phyloP scores from a whole-genome alignment of 2,797 vertebrate genomes.

The Bradypus variegatus region DNA sequence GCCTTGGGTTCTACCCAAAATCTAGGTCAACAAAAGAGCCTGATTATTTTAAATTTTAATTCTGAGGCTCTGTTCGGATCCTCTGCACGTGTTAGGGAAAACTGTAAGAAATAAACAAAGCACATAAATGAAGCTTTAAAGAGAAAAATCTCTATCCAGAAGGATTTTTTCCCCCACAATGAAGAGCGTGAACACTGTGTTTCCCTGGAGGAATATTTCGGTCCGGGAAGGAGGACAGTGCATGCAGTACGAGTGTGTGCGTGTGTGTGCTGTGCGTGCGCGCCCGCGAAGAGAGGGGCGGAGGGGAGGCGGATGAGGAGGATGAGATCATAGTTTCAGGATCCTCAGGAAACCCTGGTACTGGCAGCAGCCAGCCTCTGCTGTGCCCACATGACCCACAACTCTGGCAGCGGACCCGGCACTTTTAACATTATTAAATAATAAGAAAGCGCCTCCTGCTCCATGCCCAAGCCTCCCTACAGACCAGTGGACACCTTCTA shows the following conservation, averaged over 20 bases:
- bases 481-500: constrained; percentile 61
- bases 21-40: constrained; percentile 53
- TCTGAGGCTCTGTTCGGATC: constrained; percentile 30
- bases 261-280: constrained; percentile 54
- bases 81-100: constrained; percentile 42
- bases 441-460: constrained; percentile 59
- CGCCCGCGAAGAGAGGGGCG: constrained; percentile 64
- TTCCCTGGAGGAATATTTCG: constrained; percentile 55
- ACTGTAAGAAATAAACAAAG: constrained; percentile 68
- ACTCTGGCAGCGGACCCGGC: constrained; percentile 68
- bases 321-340: constrained; percentile 72
- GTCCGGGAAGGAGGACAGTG: constrained; percentile 40
- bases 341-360: constrained; percentile 71
- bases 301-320: constrained; percentile 67
- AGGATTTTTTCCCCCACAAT: constrained; percentile 6
- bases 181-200: constrained; percentile 38
- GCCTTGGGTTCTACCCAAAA: constrained; percentile 41
- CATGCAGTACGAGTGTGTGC: background rate
- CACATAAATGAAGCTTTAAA: constrained; percentile 59
- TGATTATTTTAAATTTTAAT: constrained; percentile 47
- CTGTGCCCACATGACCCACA: constrained; percentile 70
- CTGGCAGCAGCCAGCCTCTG: constrained; percentile 69
- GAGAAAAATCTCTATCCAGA: constrained; percentile 28
- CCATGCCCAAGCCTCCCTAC: constrained; percentile 47
- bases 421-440: constrained; percentile 68